A percentile compares a stretch with the other conserved stretches of the same genome.
Conservation (phyloP, 2,888 invertebrate species). For the Scaptomyza reducta region DNA sequence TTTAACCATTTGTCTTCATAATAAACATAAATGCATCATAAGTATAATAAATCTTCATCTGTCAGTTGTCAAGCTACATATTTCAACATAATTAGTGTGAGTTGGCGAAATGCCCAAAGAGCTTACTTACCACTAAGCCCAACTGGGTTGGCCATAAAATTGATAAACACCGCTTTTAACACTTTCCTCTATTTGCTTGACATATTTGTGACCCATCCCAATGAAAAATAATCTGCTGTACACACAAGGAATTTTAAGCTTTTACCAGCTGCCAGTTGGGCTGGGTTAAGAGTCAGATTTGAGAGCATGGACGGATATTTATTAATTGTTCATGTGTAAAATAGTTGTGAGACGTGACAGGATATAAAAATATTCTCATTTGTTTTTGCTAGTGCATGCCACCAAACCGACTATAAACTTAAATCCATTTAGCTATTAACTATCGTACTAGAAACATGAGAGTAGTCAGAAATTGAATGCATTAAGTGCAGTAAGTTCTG, state of each 20-base stretch:
- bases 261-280: slow-evolving; percentile 34
- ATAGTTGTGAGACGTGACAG: slow-evolving; percentile 3
- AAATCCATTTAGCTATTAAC: background rate
- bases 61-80: slow-evolving; percentile 41
- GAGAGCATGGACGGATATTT: slow-evolving; percentile 22
- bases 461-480: slow-evolving; percentile 2
- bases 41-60: slow-evolving; percentile 50
- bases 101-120: slow-evolving; percentile 17
- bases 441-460: background rate
- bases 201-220: slow-evolving; percentile 19
- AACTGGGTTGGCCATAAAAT: slow-evolving; percentile 11
- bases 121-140: slow-evolving; percentile 7
- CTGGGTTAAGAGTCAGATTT: slow-evolving; percentile 23
- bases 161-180: slow-evolving; percentile 22
- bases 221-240: slow-evolving; percentile 17
- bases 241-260: slow-evolving; percentile 25
- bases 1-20: slow-evolving; percentile 2
- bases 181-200: slow-evolving; percentile 13
- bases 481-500: slow-evolving; percentile 9
- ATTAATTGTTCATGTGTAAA: slow-evolving; percentile 43
- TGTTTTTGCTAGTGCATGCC: slow-evolving; percentile 14
- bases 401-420: slow-evolving; percentile 6
- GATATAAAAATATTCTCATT: slow-evolving; percentile 3
- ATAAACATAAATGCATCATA: background rate
- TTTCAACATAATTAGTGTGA: slow-evolving; percentile 36